Conservation (phyloP, 1,140 invertebrate genomes). For the Calephelis nemesis region DNA sequence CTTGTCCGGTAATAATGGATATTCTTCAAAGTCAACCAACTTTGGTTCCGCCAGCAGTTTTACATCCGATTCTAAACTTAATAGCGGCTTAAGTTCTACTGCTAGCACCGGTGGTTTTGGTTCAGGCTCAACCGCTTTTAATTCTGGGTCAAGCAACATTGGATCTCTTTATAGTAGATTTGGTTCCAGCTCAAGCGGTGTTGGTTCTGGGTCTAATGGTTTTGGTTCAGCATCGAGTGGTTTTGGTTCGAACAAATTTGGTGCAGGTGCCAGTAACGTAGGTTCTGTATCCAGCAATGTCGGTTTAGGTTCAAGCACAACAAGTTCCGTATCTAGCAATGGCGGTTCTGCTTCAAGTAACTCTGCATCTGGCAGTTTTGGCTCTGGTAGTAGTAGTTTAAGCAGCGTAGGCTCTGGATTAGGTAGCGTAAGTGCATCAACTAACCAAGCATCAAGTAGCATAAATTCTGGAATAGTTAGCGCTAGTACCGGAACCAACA, state of each 20-base stretch:
- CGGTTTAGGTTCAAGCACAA: slow-evolving; percentile 12
- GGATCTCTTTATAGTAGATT: slow-evolving; percentile 17
- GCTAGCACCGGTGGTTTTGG: slow-evolving; percentile 10
- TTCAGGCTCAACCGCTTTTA: not conserved
- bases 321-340: not conserved
- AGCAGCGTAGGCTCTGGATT: not conserved
- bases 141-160: not conserved
- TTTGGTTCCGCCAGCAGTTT: slow-evolving; percentile 6
- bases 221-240: slow-evolving; percentile 23
- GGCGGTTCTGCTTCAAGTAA: not conserved
- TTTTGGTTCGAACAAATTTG: slow-evolving; percentile 10
- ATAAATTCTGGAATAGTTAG: not conserved
- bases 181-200: not conserved
- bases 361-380: slow-evolving; percentile 10
- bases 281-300: not conserved
- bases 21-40: slow-evolving; percentile 1
- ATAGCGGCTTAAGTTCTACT: slow-evolving; percentile 17
- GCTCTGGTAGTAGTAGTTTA: not conserved
- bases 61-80: not conserved
- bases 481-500: slow-evolving; percentile 3
- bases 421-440: not conserved
- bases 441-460: not conserved
- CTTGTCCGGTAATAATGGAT: not conserved
- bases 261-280: slow-evolving; percentile 17
- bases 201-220: slow-evolving; percentile 19